These are phyloP conservation scores for Tortricodes alternella DNA, from an alignment of 2,888 invertebrate species.

Conservation along the genomic window DNA sequence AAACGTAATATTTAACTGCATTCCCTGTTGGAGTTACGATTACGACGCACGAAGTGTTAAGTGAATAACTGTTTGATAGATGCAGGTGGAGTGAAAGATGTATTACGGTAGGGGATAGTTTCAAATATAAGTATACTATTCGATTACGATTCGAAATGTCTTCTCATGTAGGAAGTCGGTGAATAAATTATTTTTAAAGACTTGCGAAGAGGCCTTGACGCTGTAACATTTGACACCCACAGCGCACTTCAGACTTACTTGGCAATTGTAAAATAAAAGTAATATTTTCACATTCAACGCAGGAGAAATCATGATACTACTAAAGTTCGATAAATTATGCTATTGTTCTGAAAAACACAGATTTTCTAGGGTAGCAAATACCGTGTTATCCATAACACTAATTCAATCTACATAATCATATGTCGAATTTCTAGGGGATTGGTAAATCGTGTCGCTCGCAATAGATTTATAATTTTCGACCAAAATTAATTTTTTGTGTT, in stretches of 20 bases:
- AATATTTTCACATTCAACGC: slow-evolving; percentile 8
- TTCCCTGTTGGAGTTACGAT: slow-evolving; percentile 12
- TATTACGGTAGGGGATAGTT: neutral
- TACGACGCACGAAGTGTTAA: slow-evolving; percentile 22
- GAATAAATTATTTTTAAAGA: slow-evolving; percentile 23
- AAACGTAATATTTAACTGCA: slow-evolving; percentile 20
- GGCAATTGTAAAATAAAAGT: slow-evolving; percentile 14
- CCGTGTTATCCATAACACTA: too few relatives aligned
- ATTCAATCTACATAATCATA: too few relatives aligned
- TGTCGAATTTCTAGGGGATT: too few relatives aligned
- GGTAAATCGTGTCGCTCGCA: too few relatives aligned
- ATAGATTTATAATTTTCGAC: too few relatives aligned
- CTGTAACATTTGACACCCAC: slow-evolving; percentile 30
- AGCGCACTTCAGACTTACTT: slow-evolving; percentile 16
- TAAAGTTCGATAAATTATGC: too few relatives aligned
- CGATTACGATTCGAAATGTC: slow-evolving; percentile 9
- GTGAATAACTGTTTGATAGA: slow-evolving; percentile 22
- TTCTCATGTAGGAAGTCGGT: slow-evolving; percentile 16
- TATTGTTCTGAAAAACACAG: too few relatives aligned
- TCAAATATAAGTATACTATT: too few relatives aligned
- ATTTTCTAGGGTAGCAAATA: too few relatives aligned
- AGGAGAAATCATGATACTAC: slow-evolving; percentile 8
- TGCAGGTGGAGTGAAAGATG: slow-evolving; percentile 12
- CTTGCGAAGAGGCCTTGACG: slow-evolving; percentile 13
- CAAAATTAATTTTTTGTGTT: too few relatives aligned